Base-by-base conservation (phyloP, 2,113 vertebrate genomes). In the Corydoras maculifer region DNA sequence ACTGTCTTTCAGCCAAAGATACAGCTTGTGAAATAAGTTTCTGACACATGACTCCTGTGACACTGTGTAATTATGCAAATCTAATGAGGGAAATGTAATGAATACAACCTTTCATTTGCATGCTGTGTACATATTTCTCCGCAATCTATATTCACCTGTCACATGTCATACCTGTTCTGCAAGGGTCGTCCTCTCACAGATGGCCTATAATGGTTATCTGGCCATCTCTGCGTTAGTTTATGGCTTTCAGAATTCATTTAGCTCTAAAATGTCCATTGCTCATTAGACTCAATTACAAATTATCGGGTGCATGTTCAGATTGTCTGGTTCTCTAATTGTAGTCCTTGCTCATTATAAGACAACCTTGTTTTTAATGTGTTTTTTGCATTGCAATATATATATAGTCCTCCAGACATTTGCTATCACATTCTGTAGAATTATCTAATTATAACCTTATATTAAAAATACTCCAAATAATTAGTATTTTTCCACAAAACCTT, bases 281-380 rank as follows among this genome's bases (percentile, higher is more conserved):
- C 65, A 68, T 72, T 58, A 68, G 69, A 31, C 69, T 78, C 65
- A 55, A 58, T 31, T 62, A 68, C 68, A 68, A 77, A 81, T 80
- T 67, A 78, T 49, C 72, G 29, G 50, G 62, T 65, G 63, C 50
- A 70, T 73, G 73, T 73, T 80, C 74, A 65, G 69, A 58, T 76
- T 53, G 75, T 80, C 67, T 73, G 64, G 29, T 77, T 68, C 55
- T 49, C 70, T 82, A 79, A 72, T 76, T 80, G 77, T 69, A 35
- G 31, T 61, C 58, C 59, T 69, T 65, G 63, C 43, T 30, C 9
- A 35, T 57, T 60, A 69, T 72, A 68, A 78, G 13, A 32, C 61
- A 49, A 43, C 57, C 71, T 53, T 65, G 68, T 65, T 72, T 60
- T 30, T 58, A 54, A 48, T 63, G 3, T 3, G 43, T 55, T 59